Evolutionary conservation across 1,140 invertebrate species (phyloP).

Genomic region (Orussus abietinus): DNA sequence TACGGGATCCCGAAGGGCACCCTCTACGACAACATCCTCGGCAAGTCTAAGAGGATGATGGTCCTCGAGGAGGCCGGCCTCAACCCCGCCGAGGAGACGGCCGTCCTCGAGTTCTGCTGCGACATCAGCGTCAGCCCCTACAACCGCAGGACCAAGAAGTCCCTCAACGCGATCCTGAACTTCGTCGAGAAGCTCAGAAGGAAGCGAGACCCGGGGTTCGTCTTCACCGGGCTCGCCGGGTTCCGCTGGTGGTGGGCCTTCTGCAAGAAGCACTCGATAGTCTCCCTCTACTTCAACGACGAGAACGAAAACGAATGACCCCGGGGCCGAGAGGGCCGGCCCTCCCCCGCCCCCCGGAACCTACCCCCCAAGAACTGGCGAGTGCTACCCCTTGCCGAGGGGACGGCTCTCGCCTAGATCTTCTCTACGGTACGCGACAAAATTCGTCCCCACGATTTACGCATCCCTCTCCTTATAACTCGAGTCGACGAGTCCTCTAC

Average conservation of each 20-base stretch:
- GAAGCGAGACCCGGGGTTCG: slow-evolving; percentile 60
- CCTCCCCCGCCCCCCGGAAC: neutral
- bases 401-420: too few relatives aligned
- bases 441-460: too few relatives aligned
- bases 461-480: too few relatives aligned
- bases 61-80: slow-evolving; percentile 67
- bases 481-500: too few relatives aligned
- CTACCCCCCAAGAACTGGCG: too few relatives aligned
- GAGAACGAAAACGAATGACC: slow-evolving; percentile 46
- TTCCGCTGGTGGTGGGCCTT: slow-evolving; percentile 81
- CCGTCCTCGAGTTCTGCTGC: slow-evolving; percentile 70
- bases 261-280: slow-evolving; percentile 74
- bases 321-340: neutral
- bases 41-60: slow-evolving; percentile 73
- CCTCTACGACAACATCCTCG: slow-evolving; percentile 74
- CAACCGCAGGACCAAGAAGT: slow-evolving; percentile 68
- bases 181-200: slow-evolving; percentile 64
- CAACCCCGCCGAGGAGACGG: slow-evolving; percentile 59
- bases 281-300: slow-evolving; percentile 61
- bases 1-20: slow-evolving; percentile 76
- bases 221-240: slow-evolving; percentile 64
- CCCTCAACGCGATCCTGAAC: slow-evolving; percentile 60
- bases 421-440: too few relatives aligned
- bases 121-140: slow-evolving; percentile 69
- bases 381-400: too few relatives aligned